Base-by-base conservation (phyloP, 2,113 vertebrate species). In the Amblyopsis rosae region DNA sequence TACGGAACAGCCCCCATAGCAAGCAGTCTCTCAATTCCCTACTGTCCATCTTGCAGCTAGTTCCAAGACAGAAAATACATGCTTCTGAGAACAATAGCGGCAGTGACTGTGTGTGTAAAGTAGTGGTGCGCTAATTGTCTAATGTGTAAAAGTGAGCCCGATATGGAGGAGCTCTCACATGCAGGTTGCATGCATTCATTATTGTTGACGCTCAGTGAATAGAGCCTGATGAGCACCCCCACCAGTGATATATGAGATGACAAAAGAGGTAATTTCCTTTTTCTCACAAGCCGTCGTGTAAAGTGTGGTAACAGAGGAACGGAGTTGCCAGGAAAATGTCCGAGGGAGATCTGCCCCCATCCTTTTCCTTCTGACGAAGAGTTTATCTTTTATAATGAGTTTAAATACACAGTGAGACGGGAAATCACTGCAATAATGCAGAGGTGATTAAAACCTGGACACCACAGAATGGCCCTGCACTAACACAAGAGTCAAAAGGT, bases 351-450 rank as follows among this genome's bases (percentile, higher is more conserved):
- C 67, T 75, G 74, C 76, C 47, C 69, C 72, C 70, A 75, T 63
- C 76, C 58, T 35, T 72, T 82, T 53, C 62, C 75, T 69, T 65
- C 70, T 76, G 80, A 90, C 83, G 86, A 86, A 87, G 82, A 73
- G 77, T 84, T 86, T 81, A 83, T 85, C 88, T 86, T 74, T 92
- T 92, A 86, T 87, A 83, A 87, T 86, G 86, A 80, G 86, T 87
- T 87, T 84, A 83, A 89, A 90, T 85, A 90, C 83, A 86, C 80
- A 82, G 80, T 72, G 82, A 86, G 87, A 88, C 86, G 85, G 84
- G 85, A 86, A 88, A 91, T 90, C 78, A 83, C 82, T 86, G 85
- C 82, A 90, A 89, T 90, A 89, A 88, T 89, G 87, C 83, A 70
- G 86, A 90, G 85, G 79, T 90, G 82, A 89, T 90, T 90, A 82